Evolutionary conservation across 2,113 vertebrate species (phyloP).

Genomic region (Theristicus caerulescens): DNA sequence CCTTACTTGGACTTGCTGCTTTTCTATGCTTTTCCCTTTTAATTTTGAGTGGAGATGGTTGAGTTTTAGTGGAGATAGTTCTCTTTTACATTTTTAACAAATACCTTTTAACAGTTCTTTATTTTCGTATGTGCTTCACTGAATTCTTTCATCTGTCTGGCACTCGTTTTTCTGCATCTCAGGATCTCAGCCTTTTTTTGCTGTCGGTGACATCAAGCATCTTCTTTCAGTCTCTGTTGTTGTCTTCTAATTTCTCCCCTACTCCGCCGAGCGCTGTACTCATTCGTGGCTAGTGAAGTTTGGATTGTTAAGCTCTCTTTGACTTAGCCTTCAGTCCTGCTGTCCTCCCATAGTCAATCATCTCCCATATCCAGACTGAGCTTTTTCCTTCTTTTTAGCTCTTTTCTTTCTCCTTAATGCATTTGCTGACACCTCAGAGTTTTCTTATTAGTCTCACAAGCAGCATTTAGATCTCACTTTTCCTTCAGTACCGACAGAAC

Average conservation of each 20-base stretch:
- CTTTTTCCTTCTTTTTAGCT: not conserved
- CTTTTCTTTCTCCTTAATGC: not conserved
- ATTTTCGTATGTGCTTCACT: not conserved
- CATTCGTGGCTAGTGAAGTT: not conserved
- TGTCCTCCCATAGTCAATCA: not conserved
- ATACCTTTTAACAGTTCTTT: not conserved
- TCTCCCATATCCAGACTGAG: not conserved
- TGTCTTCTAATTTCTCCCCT: not conserved
- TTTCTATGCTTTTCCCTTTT: not conserved
- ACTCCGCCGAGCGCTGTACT: not conserved
- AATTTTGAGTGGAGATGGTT: not conserved
- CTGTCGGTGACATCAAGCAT: not conserved
- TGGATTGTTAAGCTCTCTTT: not conserved
- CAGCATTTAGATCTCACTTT: not conserved
- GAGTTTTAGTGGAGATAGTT: not conserved
- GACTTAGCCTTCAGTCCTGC: not conserved
- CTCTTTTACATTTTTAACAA: not conserved
- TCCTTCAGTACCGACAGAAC: not conserved
- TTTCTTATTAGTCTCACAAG: not conserved
- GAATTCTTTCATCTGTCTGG: not conserved
- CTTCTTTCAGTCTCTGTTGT: not conserved
- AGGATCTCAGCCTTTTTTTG: not conserved
- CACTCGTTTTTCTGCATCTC: not conserved
- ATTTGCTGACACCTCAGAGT: not conserved
- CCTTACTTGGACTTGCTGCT: not conserved